phyloP scores from a whole-genome alignment of 2,888 invertebrate species.

The Phyto melanocephala region DNA sequence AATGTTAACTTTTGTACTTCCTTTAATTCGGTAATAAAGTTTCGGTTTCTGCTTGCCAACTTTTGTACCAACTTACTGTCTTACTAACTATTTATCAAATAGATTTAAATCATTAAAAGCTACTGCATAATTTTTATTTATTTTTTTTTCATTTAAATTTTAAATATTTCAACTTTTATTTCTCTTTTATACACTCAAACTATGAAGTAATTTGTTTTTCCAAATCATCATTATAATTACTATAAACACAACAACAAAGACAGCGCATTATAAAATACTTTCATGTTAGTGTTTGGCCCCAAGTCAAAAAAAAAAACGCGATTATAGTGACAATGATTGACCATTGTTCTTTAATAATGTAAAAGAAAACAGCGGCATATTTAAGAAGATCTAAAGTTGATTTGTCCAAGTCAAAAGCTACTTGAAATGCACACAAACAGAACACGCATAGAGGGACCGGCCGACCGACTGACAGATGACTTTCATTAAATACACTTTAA shows the following conservation, averaged over 20 bases:
- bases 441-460: not conserved
- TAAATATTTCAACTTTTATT: too few relatives aligned
- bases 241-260: not conserved
- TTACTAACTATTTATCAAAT: too few relatives aligned
- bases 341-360: slow-evolving; percentile 28
- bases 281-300: not conserved
- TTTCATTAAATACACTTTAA: slow-evolving; percentile 47
- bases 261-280: not conserved
- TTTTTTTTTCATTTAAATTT: too few relatives aligned
- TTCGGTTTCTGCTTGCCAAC: too few relatives aligned
- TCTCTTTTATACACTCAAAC: too few relatives aligned
- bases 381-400: not conserved
- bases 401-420: not conserved
- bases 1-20: too few relatives aligned
- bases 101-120: too few relatives aligned
- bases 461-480: not conserved
- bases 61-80: too few relatives aligned
- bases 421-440: not conserved
- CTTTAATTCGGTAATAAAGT: too few relatives aligned
- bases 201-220: too few relatives aligned
- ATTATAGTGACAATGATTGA: slow-evolving; percentile 29
- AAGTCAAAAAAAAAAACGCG: not conserved
- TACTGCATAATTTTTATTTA: too few relatives aligned
- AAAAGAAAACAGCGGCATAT: not conserved
- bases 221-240: not conserved